Evolutionary conservation across 2,888 invertebrate genomes (phyloP), one percentile per base, ranked within the genome.

Genomic region (Poecilobothrus nobilitatus): DNA sequence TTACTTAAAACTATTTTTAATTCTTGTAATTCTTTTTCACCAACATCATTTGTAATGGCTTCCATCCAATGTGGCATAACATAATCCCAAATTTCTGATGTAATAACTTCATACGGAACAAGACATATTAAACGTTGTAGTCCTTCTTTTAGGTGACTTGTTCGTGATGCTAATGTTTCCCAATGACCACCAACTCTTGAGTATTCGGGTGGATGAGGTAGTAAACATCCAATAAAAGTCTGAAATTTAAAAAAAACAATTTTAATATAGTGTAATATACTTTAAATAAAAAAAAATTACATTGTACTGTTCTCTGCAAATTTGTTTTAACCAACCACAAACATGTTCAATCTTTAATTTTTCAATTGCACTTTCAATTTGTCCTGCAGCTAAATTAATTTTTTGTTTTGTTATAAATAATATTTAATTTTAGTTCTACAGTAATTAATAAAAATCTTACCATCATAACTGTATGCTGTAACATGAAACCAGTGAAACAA

Each of bases 11-110:
- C 88, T 72, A 93, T 89, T 81, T 94, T 91, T 20, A 96, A 81
- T 77, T 95, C 94, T 66, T 86, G 83, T 64, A 94, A 83, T 77
- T 95, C 96, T 79, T 94, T 91, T 79, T 94, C 92, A 0, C 93
- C 92, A 0, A 95, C 93, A 78, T 95, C 94, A 71, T 91, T 91
- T 67, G 93, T 93, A 73, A 99, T 94, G 0, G 97, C 95, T 81
- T 97, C 97, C 91, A 99, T 91, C 99, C 99, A 99, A 76, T 94
- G 92, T 0, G 99, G 98, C 95, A 99, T 99, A 27, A 99, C 95
- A 79, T 91, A 91, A 79, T 97, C 94, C 99, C 99, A 99, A 69
- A 96, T 94, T 76, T 96, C 94, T 73, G 93, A 90, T 0, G 95
- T 94, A 73, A 99, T 94, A 34, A 99, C 92, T 75, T 98, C 97